Evolutionary conservation across 1,140 invertebrate species (phyloP), one percentile per base, ranked within the genome.

Genomic region (Cherax quadricarinatus): DNA sequence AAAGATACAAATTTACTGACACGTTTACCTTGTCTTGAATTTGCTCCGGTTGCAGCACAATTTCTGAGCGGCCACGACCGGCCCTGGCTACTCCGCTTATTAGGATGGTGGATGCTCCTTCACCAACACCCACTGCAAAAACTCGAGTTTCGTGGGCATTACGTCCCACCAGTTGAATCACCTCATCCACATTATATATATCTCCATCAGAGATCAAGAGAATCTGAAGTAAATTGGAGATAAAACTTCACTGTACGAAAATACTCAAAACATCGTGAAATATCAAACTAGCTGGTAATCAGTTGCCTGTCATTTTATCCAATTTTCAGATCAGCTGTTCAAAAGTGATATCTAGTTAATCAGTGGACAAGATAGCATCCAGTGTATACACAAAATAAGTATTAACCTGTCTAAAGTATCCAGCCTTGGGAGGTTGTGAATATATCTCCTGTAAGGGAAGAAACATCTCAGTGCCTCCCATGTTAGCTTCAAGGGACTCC

Each of bases 191-290:
- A 2, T 78, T 78, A 41, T 41, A 14, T 14, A 78, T 41, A n/a
- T 78, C 75, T 41, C 75, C 75, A n/a, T 78, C 75, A 9, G 75
- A 24, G 75, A 78, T 78, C 75, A 78, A 41, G n/a, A 78, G 75
- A 78, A 78, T 78, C 75, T 78, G 5, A n/a, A 9, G 75, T n/a
- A 78, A n/a, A 16, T 18, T n/a, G n/a, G 66, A n/a, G n/a, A 18
- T 70, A 70, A 18, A 16, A 1, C 14, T n/a, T 70, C 14, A 70
- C n/a, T 70, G 14, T 70, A n/a, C 3, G 14, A 70, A 70, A 16
- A 16, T 70, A 16, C 14, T 70, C 66, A 18, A 16, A 70, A 16
- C 66, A 16, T n/a, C 3, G 14, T n/a, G 14, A 16, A 18, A 1
- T 70, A n/a, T 1, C 66, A 70, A 18, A n/a, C 14, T 70, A 70